Evolutionary conservation across 2,113 vertebrate species (phyloP).

Genomic region (Synodontis membranacea): DNA sequence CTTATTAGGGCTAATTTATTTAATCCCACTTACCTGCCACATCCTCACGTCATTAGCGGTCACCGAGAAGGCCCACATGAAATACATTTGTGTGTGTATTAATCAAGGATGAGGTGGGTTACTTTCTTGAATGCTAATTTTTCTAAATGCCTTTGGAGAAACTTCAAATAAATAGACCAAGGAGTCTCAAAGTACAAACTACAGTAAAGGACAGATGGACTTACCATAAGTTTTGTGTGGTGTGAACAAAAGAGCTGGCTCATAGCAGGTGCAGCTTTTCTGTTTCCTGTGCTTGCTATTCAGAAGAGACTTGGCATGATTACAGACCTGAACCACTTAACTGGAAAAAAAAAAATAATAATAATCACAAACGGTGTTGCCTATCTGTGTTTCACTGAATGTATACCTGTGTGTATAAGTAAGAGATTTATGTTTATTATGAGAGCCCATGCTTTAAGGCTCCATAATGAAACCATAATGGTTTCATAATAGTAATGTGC

Average conservation of each 20-base stretch:
- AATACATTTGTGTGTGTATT: background rate
- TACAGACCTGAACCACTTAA: conserved; percentile 1
- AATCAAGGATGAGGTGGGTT: background rate
- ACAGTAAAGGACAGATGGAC: background rate
- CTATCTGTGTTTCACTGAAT: background rate
- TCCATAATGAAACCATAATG: background rate
- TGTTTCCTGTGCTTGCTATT: background rate
- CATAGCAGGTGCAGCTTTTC: background rate
- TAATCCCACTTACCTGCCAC: background rate
- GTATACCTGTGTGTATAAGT: background rate
- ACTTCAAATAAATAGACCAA: no score
- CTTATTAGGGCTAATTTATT: background rate
- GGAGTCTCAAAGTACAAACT: background rate
- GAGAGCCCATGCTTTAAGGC: background rate
- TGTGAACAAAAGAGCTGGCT: background rate
- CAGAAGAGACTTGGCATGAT: background rate
- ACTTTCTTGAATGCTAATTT: background rate
- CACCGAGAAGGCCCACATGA: background rate
- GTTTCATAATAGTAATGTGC: background rate
- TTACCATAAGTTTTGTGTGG: background rate
- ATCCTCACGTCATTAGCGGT: background rate
- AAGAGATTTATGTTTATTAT: background rate
- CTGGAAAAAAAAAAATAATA: background rate
- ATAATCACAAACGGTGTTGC: background rate
- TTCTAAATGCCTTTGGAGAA: background rate